A percentile compares a stretch with the other conserved stretches of the same genome.
Evolutionary conservation across 1,140 invertebrate genomes (phyloP).

Genomic region (Eciton burchellii): DNA sequence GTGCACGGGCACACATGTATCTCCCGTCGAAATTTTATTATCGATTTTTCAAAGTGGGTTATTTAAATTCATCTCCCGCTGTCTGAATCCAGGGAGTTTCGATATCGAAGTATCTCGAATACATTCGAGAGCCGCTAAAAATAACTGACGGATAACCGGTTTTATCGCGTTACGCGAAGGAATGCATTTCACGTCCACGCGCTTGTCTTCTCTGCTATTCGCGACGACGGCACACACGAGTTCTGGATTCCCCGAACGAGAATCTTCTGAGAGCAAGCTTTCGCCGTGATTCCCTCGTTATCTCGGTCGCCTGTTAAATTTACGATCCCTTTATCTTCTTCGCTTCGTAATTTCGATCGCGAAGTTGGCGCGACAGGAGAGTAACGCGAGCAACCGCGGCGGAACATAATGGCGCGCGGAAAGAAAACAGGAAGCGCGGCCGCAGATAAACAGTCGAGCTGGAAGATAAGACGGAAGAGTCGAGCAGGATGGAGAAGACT

Average conservation of each 20-base stretch:
- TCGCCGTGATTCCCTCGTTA: not conserved
- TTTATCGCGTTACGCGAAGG: not conserved
- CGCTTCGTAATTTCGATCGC: constrained; percentile 24
- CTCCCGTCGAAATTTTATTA: not conserved
- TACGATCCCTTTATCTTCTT: not conserved
- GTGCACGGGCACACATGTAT: too few species aligned
- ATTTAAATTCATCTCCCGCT: constrained; percentile 33
- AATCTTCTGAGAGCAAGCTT: not conserved
- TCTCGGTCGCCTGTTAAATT: not conserved
- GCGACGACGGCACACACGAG: not conserved
- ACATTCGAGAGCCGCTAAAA: not conserved
- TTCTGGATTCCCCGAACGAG: not conserved
- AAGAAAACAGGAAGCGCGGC: constrained; percentile 28
- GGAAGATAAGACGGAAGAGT: constrained; percentile 35
- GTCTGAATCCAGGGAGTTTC: constrained; percentile 23
- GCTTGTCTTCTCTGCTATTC: not conserved
- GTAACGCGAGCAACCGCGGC: constrained; percentile 31
- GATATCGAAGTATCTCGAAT: constrained; percentile 23
- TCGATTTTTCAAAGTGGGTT: constrained; percentile 38
- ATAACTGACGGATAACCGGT: not conserved
- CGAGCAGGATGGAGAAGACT: constrained; percentile 27
- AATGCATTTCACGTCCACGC: not conserved
- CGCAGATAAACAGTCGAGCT: constrained; percentile 34
- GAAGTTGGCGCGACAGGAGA: constrained; percentile 43
- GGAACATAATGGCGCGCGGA: constrained; percentile 42